Evolutionary conservation across 2,797 vertebrate genomes (phyloP), one percentile per base, ranked within the genome.

Genomic region (Anguilla marmorata): DNA sequence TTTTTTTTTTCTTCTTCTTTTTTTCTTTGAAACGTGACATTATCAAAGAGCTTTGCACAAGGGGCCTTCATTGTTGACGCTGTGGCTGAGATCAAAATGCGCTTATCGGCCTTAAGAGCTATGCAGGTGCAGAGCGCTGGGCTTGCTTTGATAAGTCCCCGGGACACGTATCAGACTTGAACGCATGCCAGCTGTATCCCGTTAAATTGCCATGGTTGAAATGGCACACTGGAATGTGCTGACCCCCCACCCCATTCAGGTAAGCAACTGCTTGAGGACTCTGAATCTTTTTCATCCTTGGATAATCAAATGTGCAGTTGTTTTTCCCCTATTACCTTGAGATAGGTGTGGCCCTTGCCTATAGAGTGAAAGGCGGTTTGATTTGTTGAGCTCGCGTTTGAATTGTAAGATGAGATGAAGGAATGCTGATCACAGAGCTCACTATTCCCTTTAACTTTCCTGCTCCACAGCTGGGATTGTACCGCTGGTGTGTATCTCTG

Each of bases 31-130:
- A 72, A 48, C 14, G 63, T 72, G 85, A 69, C 63, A 76, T 74
- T 86, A 76, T 86, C 85, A 86, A 86, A 86, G 63, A 54, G 45
- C 48, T 74, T 56, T 21, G 85, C 69, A 76, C 24, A 52, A 30
- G 63, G 69, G 69, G 19, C 37, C 48, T 74, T 48, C 45, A 37
- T 60, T 63, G 33, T 85, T 85, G 27, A 85, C 84, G 16, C 85
- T 19, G 69, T 76, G 19, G 9, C 50, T 21, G 27, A 54, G 85
- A 52, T 85, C 48, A 63, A 74, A 74, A 86, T 72, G 41, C 30
- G 37, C 63, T 66, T 86, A 86, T 45, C 58, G 24, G 63, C 63
- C 85, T n/a, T 74, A 74, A 72, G 60, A 74, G 66, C 37, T 69
- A 72, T 74, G 69, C 63, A 76, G 85, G 85, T 86, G 63, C 60